phyloP scores from a whole-genome alignment of 2,797 vertebrate genomes.

The Propithecus deckenii region DNA sequence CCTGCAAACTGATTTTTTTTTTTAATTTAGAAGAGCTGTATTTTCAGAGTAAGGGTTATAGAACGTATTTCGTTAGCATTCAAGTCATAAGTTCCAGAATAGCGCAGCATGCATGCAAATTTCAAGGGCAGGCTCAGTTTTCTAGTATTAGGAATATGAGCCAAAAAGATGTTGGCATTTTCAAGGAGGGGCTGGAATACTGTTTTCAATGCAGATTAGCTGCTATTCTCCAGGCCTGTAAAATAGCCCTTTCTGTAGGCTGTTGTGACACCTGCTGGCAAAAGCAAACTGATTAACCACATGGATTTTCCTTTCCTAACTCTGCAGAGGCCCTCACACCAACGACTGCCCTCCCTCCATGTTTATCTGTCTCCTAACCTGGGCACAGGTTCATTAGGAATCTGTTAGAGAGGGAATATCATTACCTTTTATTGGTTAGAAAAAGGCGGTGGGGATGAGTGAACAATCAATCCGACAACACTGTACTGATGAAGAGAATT shows the following conservation, averaged over 20 bases:
- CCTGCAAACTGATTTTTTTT: neutral
- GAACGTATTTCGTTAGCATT: slow-evolving; percentile 4
- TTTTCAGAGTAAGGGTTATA: slow-evolving; percentile 24
- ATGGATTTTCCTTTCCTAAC: slow-evolving; percentile 1
- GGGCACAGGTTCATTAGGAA: neutral
- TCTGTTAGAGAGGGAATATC: neutral
- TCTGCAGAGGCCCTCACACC: neutral
- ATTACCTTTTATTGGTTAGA: neutral
- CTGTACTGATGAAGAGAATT: neutral
- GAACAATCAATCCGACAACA: neutral
- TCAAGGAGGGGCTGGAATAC: neutral
- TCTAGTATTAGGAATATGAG: neutral
- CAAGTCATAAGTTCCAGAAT: neutral
- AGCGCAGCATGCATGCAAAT: neutral
- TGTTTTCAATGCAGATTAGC: neutral
- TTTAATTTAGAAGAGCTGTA: slow-evolving; percentile 2
- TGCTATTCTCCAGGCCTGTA: neutral
- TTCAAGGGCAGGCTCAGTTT: neutral
- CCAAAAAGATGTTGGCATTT: slow-evolving; percentile 27
- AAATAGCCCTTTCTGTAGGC: slow-evolving; percentile 59
- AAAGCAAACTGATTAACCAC: slow-evolving; percentile 50
- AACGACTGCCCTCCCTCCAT: neutral
- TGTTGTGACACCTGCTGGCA: slow-evolving; percentile 79
- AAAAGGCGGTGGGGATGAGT: neutral
- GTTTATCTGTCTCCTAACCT: neutral